Base-by-base conservation (phyloP, 2,888 invertebrate genomes). In the Punctoribates punctum region DNA sequence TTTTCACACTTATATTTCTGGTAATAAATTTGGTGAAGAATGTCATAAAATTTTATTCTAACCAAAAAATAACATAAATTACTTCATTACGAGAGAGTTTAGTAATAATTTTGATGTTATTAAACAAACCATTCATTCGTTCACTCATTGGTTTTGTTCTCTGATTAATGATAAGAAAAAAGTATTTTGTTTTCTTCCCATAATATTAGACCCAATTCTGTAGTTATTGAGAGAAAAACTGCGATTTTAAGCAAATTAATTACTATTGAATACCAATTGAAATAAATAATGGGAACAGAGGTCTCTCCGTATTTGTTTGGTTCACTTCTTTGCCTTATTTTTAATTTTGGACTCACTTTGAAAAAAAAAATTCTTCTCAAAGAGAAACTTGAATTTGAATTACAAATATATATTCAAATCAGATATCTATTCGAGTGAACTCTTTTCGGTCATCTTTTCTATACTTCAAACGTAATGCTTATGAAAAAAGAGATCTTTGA, bases 391-490 rank as follows among this genome's bases (percentile, higher is more conserved):
- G 46, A 48, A 48, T 48, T 48, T 48, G 46, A 48, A 48, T 15
- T 48, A 8, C 46, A 48, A 17, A 48, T 48, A 2, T 34, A 34
- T n/a, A 54, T 54, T 54, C 54, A 54, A 54, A 54, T 54, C 8
- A 54, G 54, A n/a, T 54, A 54, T 54, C 54, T 1, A 20, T 54
- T 54, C 48, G 17, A 48, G 3, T n/a, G n/a, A 54, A 54, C 20
- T 48, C 17, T 54, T 54, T 54, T 54, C 54, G 54, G 54, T 54
- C 54, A 54, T 54, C 54, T 54, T 20, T 54, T 54, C 54, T 48
- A 2, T 48, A 48, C 15, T 11, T 8, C 48, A 8, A 48, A 13
- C 11, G 48, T 3, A 54, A 20, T 8, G 15, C n/a, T 54, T 54
- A 3, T 15, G n/a, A 54, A 4, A 15, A 54, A 54, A n/a, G 4